Conservation (phyloP, 2,888 invertebrate genomes). For the Chalcis sispes region DNA sequence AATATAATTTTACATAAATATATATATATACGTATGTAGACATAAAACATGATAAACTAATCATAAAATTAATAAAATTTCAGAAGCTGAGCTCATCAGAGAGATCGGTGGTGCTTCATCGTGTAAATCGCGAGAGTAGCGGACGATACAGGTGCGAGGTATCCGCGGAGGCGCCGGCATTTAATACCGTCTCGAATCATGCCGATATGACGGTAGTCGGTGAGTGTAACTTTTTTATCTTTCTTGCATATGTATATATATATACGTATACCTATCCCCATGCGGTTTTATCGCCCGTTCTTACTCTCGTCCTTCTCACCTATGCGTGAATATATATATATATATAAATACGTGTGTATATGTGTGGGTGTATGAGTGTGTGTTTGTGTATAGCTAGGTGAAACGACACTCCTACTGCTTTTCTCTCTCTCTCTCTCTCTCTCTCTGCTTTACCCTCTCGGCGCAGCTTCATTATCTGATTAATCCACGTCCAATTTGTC, state of each 20-base stretch:
- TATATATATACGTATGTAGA: no score
- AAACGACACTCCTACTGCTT: background rate
- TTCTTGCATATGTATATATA: background rate
- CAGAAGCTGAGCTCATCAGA: constrained; percentile 83
- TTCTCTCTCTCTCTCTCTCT: background rate
- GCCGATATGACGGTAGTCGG: constrained; percentile 84
- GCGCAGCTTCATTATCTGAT: constrained; percentile 53
- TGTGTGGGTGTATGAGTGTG: background rate
- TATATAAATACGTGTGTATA: background rate
- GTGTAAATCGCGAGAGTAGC: constrained; percentile 81
- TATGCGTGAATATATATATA: background rate
- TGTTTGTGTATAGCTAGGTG: no score
- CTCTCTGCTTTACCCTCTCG: background rate
- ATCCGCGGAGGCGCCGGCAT: constrained; percentile 84
- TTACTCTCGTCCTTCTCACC: background rate
- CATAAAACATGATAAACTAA: background rate
- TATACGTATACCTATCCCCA: background rate
- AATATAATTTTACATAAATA: no score
- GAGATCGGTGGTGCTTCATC: constrained; percentile 80
- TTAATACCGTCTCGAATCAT: constrained; percentile 83
- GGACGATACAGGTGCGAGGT: constrained; percentile 84
- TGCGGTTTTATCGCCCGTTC: background rate
- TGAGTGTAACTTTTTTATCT: constrained; percentile 75
- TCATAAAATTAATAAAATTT: constrained; percentile 33
- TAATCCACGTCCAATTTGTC: constrained; percentile 55